A percentile compares a stretch with the other conserved stretches of the same genome.
Evolutionary conservation across 2,797 vertebrate species (phyloP).

Genomic region (Chrysocyon brachyurus): DNA sequence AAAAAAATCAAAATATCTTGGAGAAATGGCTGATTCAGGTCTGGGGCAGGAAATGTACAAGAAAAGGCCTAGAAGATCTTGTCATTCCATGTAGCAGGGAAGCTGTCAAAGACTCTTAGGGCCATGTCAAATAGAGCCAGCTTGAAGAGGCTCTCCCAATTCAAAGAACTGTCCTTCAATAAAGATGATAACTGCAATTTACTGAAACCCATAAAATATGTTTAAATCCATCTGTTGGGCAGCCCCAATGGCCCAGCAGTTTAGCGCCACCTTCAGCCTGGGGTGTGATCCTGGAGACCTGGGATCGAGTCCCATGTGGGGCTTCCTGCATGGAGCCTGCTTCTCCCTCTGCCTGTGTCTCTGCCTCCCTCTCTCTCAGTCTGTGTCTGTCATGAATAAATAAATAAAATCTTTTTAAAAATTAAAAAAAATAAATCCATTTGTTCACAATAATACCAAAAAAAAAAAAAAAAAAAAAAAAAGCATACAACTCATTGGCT

Average conservation of each 20-base stretch:
- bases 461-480: not conserved
- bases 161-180: not conserved
- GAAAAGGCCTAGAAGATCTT: not conserved
- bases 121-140: not conserved
- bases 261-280: too few relatives aligned
- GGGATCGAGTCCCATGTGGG: too few relatives aligned
- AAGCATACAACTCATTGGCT: not conserved
- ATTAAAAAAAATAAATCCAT: not conserved
- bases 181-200: not conserved
- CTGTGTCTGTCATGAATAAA: too few relatives aligned
- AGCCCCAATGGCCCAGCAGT: too few relatives aligned
- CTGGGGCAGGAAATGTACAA: not conserved
- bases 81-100: not conserved
- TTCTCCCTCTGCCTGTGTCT: too few relatives aligned
- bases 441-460: not conserved
- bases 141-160: not conserved
- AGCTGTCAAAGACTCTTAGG: not conserved
- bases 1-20: not conserved
- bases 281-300: too few relatives aligned
- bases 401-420: too few relatives aligned
- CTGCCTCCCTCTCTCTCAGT: too few relatives aligned
- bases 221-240: not conserved
- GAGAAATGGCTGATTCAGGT: not conserved
- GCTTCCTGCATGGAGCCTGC: too few relatives aligned
- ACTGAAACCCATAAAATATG: not conserved